These are phyloP conservation scores for Rhamphomyia laevipes DNA, from an alignment of 2,888 invertebrate genomes.

Conservation along the genomic window DNA sequence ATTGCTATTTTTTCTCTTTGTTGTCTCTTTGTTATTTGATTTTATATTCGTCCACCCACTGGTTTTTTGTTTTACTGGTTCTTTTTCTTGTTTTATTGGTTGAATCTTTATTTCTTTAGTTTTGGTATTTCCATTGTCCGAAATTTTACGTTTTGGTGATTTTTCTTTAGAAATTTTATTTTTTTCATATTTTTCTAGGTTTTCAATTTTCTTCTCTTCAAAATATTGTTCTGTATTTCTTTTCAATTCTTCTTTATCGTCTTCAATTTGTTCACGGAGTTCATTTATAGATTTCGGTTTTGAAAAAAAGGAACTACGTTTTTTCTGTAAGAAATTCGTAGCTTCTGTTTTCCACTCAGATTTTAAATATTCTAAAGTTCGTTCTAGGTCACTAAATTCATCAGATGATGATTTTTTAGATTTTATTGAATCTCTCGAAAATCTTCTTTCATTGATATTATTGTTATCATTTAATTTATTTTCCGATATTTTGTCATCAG, in stretches of 20 bases:
- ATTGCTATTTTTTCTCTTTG: neutral
- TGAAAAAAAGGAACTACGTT: slow-evolving; percentile 28
- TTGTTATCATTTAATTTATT: neutral
- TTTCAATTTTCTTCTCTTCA: neutral
- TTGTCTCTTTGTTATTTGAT: neutral
- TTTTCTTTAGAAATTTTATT: neutral
- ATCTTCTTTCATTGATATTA: slow-evolving; percentile 24
- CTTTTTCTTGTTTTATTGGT: neutral
- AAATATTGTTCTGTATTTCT: neutral
- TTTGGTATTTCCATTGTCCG: neutral
- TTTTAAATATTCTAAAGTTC: slow-evolving; percentile 34
- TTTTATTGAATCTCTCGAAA: slow-evolving; percentile 13
- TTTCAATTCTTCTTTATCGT: neutral
- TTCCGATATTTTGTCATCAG: no score
- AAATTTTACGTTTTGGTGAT: no score
- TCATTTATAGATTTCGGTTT: neutral
- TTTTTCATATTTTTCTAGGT: neutral
- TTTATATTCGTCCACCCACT: neutral
- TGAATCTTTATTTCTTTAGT: neutral
- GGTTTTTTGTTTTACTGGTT: neutral
- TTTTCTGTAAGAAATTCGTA: slow-evolving; percentile 32
- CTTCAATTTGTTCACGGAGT: neutral
- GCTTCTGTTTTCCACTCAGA: slow-evolving; percentile 34
- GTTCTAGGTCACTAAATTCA: slow-evolving; percentile 30
- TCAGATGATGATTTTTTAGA: slow-evolving; percentile 21